Evolutionary conservation across 92 coral and sea anemone species (phyloP), one percentile per base, ranked within the genome.

Genomic region (Blastomussa wellsi): DNA sequence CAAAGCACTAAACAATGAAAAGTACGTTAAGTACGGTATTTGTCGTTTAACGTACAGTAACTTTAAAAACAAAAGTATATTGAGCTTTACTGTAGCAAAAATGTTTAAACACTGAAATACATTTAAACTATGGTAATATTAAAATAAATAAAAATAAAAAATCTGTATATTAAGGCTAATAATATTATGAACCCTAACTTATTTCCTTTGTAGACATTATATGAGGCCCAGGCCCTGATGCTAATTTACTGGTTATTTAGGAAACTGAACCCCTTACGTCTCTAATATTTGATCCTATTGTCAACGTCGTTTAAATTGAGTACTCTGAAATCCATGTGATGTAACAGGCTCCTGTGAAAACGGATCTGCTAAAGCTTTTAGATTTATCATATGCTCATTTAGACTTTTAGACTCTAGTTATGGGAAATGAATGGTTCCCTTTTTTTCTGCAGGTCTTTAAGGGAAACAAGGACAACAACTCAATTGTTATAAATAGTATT

Each of bases 381-480:
- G n/a, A n/a, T 26, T 62, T 62, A 11, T 28, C 1, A 1, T 70
- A 70, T 39, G 20, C 28, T 37, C 16, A 2, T 51, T n/a, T n/a
- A 51, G 33, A 11, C 68, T 26, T 14, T 28, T 16, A 28, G 10
- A 41, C 37, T 12, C 60, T 22, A 24, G 13, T 12, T 51, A 11
- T 8, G 33, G 68, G 16, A 62, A 1, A 5, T 62, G 28, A 62
- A 62, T 62, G 68, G 7, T 17, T 9, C 12, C 4, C 8, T 35
- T 51, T 48, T 72, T 74, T 20, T 7, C 65, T n/a, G 12, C 90
- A 96, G 99, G 82, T 73, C 6, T 96, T 96, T 55, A 77, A 83
- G 52, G 99, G 99, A 1, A 96, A 96, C 86, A 83, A 55, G 13
- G 95, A 96, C 81, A 89, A 91, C 82, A 89, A 96, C 80, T 85